Percentiles rank a stretch among this genome's conserved stretches.
Evolutionary conservation across 1,140 invertebrate genomes (phyloP).

Genomic region (Bilobella aurantiaca): DNA sequence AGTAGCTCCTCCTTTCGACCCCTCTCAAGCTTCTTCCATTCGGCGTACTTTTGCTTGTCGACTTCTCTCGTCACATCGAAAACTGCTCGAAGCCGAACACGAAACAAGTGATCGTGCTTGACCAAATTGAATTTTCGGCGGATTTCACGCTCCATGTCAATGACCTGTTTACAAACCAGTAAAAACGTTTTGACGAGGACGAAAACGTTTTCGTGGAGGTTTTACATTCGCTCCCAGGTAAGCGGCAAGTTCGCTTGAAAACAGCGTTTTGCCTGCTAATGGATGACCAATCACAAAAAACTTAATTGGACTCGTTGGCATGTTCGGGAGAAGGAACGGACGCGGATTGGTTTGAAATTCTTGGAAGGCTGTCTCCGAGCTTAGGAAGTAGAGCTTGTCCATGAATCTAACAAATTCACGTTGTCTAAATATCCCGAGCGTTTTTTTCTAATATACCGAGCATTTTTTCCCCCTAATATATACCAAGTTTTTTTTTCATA

Average conservation of each 20-base stretch:
- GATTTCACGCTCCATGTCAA: slow-evolving; percentile 23
- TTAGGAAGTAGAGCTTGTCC: slow-evolving; percentile 28
- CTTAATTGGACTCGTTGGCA: slow-evolving; percentile 30
- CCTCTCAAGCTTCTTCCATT: slow-evolving; percentile 22
- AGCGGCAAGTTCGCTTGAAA: slow-evolving; percentile 11
- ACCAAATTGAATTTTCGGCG: slow-evolving; percentile 13
- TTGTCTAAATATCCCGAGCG: not conserved
- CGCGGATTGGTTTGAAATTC: slow-evolving; percentile 23
- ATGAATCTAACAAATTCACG: slow-evolving; percentile 8
- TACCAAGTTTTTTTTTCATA: too few relatives aligned
- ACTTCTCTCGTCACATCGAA: slow-evolving; percentile 15
- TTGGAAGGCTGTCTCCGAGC: slow-evolving; percentile 12
- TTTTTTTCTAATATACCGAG: not conserved
- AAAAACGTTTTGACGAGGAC: not conserved
- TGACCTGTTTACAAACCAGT: slow-evolving; percentile 8
- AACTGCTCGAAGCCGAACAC: slow-evolving; percentile 11
- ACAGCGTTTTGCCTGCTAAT: slow-evolving; percentile 22
- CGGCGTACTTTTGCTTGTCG: slow-evolving; percentile 13
- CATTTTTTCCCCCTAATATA: too few relatives aligned
- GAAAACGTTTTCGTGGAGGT: not conserved
- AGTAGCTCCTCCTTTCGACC: slow-evolving; percentile 11
- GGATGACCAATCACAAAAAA: slow-evolving; percentile 29
- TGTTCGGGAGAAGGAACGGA: slow-evolving; percentile 19
- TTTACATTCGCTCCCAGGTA: slow-evolving; percentile 7
- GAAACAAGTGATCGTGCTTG: slow-evolving; percentile 17